These are phyloP conservation scores for Entelurus aequoreus DNA, from an alignment of 2,113 vertebrate species.

Conservation along the genomic window DNA sequence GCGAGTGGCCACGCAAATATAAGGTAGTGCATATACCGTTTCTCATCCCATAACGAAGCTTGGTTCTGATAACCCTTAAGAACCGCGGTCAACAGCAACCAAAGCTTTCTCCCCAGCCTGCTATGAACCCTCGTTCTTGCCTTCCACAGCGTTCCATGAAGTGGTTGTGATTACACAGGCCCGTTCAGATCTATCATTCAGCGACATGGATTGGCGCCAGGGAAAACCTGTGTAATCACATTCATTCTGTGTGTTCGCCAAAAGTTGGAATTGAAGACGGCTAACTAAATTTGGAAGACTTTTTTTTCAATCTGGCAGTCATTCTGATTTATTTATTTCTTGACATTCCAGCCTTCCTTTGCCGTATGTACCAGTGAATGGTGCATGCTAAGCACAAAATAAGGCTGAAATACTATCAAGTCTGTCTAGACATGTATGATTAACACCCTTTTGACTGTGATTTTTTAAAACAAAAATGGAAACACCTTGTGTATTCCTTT, in stretches of 20 bases:
- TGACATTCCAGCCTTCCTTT: conserved; percentile 45
- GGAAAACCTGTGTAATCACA: conserved; percentile 40
- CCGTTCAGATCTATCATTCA: conserved; percentile 10
- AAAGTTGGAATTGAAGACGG: conserved; percentile 19
- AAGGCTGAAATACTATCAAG: conserved; percentile 35
- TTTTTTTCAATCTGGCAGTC: conserved; percentile 1
- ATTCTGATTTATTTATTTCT: conserved; percentile 11
- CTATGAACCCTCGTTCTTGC: conserved; percentile 19
- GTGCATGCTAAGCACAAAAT: conserved; percentile 21
- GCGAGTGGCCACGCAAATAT: conserved; percentile 3
- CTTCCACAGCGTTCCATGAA: conserved; percentile 27
- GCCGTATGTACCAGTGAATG: conserved; percentile 16
- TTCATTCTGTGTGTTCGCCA: conserved; percentile 28
- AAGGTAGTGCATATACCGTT: conserved; percentile 6
- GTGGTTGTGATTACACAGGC: conserved; percentile 39
- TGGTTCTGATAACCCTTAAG: conserved; percentile 46
- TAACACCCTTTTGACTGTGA: conserved; percentile 24
- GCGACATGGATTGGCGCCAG: conserved; percentile 1
- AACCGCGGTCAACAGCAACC: conserved; percentile 46
- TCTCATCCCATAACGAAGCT: conserved; percentile 28
- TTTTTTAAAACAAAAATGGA: conserved; percentile 24
- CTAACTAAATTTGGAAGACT: too few relatives aligned
- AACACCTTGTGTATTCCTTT: conserved; percentile 59
- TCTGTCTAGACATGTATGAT: conserved; percentile 28
- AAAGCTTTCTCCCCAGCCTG: conserved; percentile 30